These are phyloP conservation scores for Tenthredo scrophulariae DNA, from an alignment of 2,888 invertebrate genomes.

Conservation along the genomic window DNA sequence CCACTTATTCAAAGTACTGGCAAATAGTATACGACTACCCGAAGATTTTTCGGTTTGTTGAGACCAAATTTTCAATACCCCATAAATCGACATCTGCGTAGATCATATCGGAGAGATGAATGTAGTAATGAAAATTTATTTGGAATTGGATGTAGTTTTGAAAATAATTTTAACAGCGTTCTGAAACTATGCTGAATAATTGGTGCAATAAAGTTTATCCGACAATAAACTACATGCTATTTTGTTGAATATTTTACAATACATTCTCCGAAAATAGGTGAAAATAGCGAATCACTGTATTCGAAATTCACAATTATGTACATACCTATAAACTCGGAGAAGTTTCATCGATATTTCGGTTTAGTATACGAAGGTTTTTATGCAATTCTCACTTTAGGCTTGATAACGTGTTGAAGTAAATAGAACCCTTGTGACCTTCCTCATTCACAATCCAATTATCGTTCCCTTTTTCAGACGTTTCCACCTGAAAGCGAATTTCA, in stretches of 20 bases:
- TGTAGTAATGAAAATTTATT: not conserved
- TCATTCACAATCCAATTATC: conserved; percentile 1
- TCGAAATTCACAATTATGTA: not conserved
- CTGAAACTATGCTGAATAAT: not conserved
- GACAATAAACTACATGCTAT: not conserved
- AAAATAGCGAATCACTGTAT: not conserved
- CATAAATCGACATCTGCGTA: not conserved
- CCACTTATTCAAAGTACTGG: not conserved
- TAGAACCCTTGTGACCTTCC: not conserved
- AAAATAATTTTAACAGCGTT: not conserved
- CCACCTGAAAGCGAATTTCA: not conserved
- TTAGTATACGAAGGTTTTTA: not conserved
- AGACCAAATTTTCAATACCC: not conserved
- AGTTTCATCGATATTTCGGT: not conserved
- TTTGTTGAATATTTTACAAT: not conserved
- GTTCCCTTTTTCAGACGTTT: conserved; percentile 4
- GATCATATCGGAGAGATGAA: not conserved
- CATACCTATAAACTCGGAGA: not conserved
- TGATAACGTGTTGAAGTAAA: conserved; percentile 4
- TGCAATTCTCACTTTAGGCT: no score
- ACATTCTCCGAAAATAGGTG: not conserved
- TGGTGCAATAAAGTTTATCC: not conserved
- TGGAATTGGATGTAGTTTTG: not conserved
- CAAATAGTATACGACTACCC: not conserved
- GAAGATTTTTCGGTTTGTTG: not conserved